Evolutionary conservation across 30 jellyfish, hydroid and myxozoan genomes (phyloP).

Genomic region (Hydractinia echinata): DNA sequence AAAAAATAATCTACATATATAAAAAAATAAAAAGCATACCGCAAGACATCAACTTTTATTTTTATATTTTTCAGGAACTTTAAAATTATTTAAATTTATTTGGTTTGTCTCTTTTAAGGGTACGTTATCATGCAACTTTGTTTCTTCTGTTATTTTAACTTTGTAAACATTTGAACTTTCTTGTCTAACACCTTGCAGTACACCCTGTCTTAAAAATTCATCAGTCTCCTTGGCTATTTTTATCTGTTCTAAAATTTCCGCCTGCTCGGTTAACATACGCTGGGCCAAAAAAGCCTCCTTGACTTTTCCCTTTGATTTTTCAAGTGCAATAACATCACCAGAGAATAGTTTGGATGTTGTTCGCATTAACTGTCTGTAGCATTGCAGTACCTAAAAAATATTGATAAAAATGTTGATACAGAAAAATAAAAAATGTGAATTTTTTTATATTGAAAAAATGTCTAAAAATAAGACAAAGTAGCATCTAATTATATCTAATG

Average conservation of each 20-base stretch:
- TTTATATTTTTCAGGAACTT: conserved; percentile 27
- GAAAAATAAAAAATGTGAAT: neutral
- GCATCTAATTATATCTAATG: too few species aligned
- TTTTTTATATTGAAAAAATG: too few species aligned
- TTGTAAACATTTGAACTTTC: conserved; percentile 9
- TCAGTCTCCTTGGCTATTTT: conserved; percentile 30
- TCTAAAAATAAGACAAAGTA: too few species aligned
- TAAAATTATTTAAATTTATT: conserved; percentile 17
- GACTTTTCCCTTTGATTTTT: conserved; percentile 14
- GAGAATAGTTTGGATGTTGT: conserved; percentile 21
- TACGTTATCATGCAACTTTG: conserved; percentile 30
- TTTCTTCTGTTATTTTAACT: conserved; percentile 31
- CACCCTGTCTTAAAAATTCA: conserved; percentile 29
- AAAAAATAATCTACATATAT: neutral
- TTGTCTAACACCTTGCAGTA: conserved; percentile 12
- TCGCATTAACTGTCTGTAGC: conserved; percentile 20
- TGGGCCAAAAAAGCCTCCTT: conserved; percentile 31
- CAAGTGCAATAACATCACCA: conserved; percentile 26
- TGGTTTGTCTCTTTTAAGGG: conserved; percentile 24
- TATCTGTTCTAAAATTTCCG: conserved; percentile 1
- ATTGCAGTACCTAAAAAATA: conserved; percentile 16
- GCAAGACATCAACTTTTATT: neutral
- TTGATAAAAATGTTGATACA: neutral
- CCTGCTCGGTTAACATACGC: conserved; percentile 4
- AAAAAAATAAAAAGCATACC: neutral